phyloP scores from a whole-genome alignment of 2,113 vertebrate species.

The Calyptomena viridis region DNA sequence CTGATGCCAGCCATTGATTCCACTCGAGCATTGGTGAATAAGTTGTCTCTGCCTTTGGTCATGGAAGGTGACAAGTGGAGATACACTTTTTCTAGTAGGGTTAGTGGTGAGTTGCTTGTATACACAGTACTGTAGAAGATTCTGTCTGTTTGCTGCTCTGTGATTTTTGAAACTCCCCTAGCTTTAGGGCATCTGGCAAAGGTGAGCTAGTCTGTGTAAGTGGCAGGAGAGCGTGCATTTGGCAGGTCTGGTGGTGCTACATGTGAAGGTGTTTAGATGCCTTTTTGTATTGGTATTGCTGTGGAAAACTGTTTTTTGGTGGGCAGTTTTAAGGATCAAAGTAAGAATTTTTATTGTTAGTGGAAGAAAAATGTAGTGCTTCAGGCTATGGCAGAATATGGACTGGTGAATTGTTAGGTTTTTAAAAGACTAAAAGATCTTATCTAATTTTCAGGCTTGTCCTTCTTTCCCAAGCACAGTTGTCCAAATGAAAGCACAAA shows the following conservation, averaged over 20 bases:
- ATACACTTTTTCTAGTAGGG: rapidly evolving
- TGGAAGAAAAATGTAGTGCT: not conserved
- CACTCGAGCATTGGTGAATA: not conserved
- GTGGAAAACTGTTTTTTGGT: not conserved
- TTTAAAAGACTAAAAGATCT: not conserved
- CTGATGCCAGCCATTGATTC: not conserved
- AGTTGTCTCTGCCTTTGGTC: not conserved
- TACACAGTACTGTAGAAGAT: not conserved
- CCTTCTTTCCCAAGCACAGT: not conserved
- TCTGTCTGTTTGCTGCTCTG: not conserved
- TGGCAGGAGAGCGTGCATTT: not conserved
- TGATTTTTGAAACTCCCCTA: not conserved
- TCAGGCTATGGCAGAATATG: not conserved
- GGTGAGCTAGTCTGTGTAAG: not conserved
- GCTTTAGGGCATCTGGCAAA: not conserved
- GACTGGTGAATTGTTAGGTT: not conserved
- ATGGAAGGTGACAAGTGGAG: not conserved
- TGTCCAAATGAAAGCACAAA: not conserved
- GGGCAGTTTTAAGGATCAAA: not conserved
- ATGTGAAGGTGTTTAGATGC: not conserved
- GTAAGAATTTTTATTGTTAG: not conserved
- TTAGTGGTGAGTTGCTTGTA: not conserved
- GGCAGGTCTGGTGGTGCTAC: not conserved
- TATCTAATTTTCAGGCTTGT: not conserved
- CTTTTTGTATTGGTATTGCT: not conserved